phyloP scores from a whole-genome alignment of 2,888 invertebrate species.

The Plagiodera versicolora region DNA sequence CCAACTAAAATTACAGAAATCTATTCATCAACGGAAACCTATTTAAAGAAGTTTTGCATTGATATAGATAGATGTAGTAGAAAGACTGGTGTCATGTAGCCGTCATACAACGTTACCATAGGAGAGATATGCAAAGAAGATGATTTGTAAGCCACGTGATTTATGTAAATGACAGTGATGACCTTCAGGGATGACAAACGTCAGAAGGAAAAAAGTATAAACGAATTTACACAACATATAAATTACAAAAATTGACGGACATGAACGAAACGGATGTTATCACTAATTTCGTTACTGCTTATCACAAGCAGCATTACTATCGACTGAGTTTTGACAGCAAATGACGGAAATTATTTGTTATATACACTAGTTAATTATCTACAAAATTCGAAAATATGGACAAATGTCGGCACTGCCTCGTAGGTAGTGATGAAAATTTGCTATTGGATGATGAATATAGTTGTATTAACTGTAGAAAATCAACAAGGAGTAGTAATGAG shows the following conservation, averaged over 20 bases:
- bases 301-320: neutral
- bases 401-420: constrained; percentile 20
- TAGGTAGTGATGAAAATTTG: constrained; percentile 45
- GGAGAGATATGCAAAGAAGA: too few relatives aligned
- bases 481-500: constrained; percentile 31
- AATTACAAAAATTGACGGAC: neutral
- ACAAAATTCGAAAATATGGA: constrained; percentile 19
- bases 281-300: neutral
- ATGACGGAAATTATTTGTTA: neutral
- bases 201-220: neutral
- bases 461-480: constrained; percentile 20
- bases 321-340: neutral
- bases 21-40: too few relatives aligned
- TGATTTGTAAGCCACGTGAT: too few relatives aligned
- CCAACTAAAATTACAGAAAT: too few relatives aligned
- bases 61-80: too few relatives aligned
- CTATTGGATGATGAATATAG: constrained; percentile 51
- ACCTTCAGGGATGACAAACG: neutral
- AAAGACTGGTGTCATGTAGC: too few relatives aligned
- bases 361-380: neutral
- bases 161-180: too few relatives aligned
- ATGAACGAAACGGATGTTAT: constrained; percentile 1
- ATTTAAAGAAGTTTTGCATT: too few relatives aligned
- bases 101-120: too few relatives aligned
- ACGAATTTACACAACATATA: neutral